Base-by-base conservation (phyloP, 2,113 vertebrate genomes). In the Promerops cafer region DNA sequence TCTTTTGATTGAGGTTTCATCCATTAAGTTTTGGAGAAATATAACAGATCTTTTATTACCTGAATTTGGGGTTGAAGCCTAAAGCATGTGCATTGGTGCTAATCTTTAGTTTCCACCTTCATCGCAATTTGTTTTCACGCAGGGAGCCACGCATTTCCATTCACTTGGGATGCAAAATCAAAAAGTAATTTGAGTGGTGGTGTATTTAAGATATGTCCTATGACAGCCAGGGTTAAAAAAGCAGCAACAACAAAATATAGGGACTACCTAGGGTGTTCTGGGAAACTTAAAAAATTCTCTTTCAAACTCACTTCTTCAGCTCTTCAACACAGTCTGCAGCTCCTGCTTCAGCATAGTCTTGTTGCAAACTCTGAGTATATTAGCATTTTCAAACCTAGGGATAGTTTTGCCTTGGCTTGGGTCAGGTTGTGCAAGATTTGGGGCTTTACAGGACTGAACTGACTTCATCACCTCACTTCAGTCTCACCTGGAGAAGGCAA, bases 1-100 rank as follows among this genome's bases (percentile, higher is more conserved):
- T 72, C 83, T 96, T 97, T 98, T 95, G 97, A 97, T 95, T 95
- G 93, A 97, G 74, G 47, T 89, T 97, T 95, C 90, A 90, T 96
- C 89, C 1, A 3, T 96, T 96, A 97, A 76, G n/a, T 95, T 97
- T 96, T 94, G 44, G 49, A 81, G 64, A 91, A 75, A 87, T 66
- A 33, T 27, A 71, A 71, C 49, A 83, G 63, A 1, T 47, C 71
- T 93, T 93, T 86, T 92, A 81, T 95, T 86, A 93, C 49, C 57
- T 59, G 77, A 92, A 70, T 89, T 93, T 86, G 63, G 23, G 7
- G 69, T 54, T 94, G 70, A 96, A 97, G 85, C 57, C 64, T 89
- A 50, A 81, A 95, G 83, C 49, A 47, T 59, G 37, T 64, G 57
- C 65, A 63, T 97, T 94, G 94, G 56, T 52, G 31, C 72, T 84